These are phyloP conservation scores for Synanceia verrucosa DNA, from an alignment of 2,797 vertebrate genomes.

Conservation along the genomic window DNA sequence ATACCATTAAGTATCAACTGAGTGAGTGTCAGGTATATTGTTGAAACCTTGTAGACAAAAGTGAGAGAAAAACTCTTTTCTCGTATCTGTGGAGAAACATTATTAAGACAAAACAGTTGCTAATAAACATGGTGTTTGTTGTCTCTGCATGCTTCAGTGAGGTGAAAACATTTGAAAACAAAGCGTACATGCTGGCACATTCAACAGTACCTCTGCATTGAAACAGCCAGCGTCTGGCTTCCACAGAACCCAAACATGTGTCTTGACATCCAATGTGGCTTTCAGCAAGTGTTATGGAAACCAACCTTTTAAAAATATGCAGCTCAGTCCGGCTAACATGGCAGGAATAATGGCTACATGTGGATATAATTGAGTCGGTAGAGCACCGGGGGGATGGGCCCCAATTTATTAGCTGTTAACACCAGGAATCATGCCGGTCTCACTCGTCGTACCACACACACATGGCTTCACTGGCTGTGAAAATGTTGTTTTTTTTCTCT, in stretches of 20 bases:
- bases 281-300: conserved; percentile 77
- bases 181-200: conserved; percentile 31
- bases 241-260: conserved; percentile 63
- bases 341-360: conserved; percentile 75
- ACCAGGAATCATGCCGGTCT: conserved; percentile 72
- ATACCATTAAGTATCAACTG: background rate
- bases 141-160: conserved; percentile 31
- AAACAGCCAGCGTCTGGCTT: conserved; percentile 66
- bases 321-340: conserved; percentile 68
- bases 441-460: conserved; percentile 64
- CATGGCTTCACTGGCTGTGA: conserved; percentile 56
- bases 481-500: conserved; percentile 73
- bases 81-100: background rate
- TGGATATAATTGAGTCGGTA: conserved; percentile 80
- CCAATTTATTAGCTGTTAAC: conserved; percentile 84
- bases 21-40: background rate
- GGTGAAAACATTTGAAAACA: conserved; percentile 53
- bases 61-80: background rate
- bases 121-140: conserved; percentile 46
- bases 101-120: background rate
- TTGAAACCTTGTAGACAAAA: background rate
- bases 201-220: conserved; percentile 58
- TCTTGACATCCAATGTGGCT: conserved; percentile 60
- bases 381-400: conserved; percentile 68
- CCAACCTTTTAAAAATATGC: conserved; percentile 78